Conservation (phyloP, 2,888 invertebrate species). For the Eupeodes luniger region DNA sequence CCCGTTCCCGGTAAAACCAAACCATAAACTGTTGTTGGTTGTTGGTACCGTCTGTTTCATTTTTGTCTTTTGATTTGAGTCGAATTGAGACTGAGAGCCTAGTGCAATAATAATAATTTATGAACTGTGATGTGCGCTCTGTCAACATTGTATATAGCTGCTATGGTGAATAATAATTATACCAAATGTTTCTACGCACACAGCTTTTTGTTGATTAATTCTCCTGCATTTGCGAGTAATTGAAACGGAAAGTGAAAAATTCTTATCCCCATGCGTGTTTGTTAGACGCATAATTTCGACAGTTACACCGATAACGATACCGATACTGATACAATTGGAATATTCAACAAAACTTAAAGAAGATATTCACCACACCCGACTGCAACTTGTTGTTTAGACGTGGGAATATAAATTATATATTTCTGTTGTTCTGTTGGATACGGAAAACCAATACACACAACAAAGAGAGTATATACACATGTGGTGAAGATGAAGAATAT, state of each 20-base stretch:
- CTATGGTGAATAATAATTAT: constrained; percentile 46
- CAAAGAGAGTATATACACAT: neutral
- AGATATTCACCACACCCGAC: constrained; percentile 53
- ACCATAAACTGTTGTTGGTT: neutral
- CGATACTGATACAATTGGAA: constrained; percentile 24
- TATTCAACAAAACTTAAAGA: neutral
- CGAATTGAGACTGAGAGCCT: constrained; percentile 47
- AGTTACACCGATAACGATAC: constrained; percentile 33
- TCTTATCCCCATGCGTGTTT: constrained; percentile 78
- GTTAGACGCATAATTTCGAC: constrained; percentile 60
- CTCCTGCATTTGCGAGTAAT: constrained; percentile 44
- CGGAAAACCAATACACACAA: neutral
- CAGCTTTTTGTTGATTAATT: constrained; percentile 20
- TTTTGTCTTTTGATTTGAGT: constrained; percentile 38
- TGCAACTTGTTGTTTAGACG: constrained; percentile 72
- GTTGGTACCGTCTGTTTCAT: constrained; percentile 1
- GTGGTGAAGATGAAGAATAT: constrained; percentile 26
- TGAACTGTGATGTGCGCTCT: constrained; percentile 21
- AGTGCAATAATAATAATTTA: constrained; percentile 6
- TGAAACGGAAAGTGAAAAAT: constrained; percentile 84
- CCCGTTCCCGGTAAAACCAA: constrained; percentile 20
- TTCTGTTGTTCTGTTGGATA: constrained; percentile 34
- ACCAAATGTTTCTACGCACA: constrained; percentile 54
- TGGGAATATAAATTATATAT: neutral
- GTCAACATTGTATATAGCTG: constrained; percentile 51